Evolutionary conservation across 2,888 invertebrate genomes (phyloP).

Genomic region (Prenolepis imparis): DNA sequence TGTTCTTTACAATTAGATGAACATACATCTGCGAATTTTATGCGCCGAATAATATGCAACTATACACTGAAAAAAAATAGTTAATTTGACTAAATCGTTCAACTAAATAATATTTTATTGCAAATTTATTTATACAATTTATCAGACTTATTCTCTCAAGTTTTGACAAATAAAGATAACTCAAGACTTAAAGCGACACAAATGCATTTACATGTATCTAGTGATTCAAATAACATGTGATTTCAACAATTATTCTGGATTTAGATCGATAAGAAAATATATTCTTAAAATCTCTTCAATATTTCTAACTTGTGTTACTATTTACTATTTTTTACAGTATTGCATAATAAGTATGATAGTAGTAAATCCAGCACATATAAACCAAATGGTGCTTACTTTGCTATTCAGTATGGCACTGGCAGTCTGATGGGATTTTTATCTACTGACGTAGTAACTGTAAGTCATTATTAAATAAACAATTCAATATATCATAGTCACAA

Average conservation of each 20-base stretch:
- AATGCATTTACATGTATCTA: not conserved
- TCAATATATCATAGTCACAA: not conserved
- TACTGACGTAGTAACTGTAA: conserved; percentile 94
- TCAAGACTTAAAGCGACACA: not conserved
- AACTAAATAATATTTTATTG: too few species aligned
- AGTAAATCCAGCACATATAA: conserved; percentile 93
- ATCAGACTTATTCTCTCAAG: conserved; percentile 12
- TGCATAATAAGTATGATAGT: conserved; percentile 98
- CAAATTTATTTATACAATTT: conserved; percentile 32
- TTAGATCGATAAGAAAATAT: not conserved
- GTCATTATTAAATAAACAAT: conserved; percentile 80
- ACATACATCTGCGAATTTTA: too few species aligned
- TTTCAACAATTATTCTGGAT: not conserved
- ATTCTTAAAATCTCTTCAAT: not conserved
- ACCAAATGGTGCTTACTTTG: conserved; percentile 96
- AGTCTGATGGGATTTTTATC: conserved; percentile 98
- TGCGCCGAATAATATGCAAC: too few species aligned
- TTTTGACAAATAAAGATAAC: conserved; percentile 45
- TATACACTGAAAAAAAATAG: too few species aligned
- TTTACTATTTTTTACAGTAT: conserved; percentile 88
- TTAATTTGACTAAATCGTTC: too few species aligned
- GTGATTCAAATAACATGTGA: not conserved
- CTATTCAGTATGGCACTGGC: conserved; percentile 98
- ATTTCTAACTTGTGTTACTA: conserved; percentile 20
- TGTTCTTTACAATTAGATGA: too few species aligned